Evolutionary conservation across 2,113 vertebrate genomes (phyloP).

Genomic region (Epinephelus moara): DNA sequence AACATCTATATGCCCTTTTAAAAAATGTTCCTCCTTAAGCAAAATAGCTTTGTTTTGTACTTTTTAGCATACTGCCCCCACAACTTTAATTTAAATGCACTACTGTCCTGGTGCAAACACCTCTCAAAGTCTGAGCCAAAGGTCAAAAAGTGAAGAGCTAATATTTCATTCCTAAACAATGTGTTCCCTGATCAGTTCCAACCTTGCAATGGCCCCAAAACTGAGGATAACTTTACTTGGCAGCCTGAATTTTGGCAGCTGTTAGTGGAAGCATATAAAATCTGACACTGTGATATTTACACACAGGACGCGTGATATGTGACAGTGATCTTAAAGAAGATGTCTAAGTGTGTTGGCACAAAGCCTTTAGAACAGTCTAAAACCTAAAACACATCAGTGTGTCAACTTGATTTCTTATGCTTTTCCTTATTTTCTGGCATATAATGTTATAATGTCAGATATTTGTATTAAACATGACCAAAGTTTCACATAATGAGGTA

Average conservation of each 20-base stretch:
- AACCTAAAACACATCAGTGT: background rate
- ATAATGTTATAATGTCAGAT: too few relatives aligned
- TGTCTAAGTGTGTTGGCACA: background rate
- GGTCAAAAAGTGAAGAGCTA: background rate
- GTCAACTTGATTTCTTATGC: background rate
- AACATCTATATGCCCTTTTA: background rate
- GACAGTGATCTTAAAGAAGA: too few relatives aligned
- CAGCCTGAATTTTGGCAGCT: background rate
- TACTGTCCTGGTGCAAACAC: background rate
- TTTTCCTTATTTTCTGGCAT: too few relatives aligned
- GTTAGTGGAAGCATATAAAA: slow-evolving; percentile 1
- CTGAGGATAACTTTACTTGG: background rate
- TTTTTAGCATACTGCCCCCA: background rate
- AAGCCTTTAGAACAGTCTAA: background rate
- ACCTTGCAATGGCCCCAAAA: background rate
- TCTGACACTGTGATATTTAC: slow-evolving; percentile 4
- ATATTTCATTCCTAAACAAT: too few relatives aligned
- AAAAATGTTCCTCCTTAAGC: background rate
- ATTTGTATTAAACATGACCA: too few relatives aligned
- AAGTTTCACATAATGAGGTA: too few relatives aligned
- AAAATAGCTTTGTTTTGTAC: background rate
- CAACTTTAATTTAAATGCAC: background rate
- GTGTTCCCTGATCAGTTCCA: background rate
- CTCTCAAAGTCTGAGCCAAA: slow-evolving; percentile 1
- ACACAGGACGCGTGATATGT: too few relatives aligned